phyloP scores from a whole-genome alignment of 2,888 invertebrate genomes.

The Acanthoscelides obtectus region DNA sequence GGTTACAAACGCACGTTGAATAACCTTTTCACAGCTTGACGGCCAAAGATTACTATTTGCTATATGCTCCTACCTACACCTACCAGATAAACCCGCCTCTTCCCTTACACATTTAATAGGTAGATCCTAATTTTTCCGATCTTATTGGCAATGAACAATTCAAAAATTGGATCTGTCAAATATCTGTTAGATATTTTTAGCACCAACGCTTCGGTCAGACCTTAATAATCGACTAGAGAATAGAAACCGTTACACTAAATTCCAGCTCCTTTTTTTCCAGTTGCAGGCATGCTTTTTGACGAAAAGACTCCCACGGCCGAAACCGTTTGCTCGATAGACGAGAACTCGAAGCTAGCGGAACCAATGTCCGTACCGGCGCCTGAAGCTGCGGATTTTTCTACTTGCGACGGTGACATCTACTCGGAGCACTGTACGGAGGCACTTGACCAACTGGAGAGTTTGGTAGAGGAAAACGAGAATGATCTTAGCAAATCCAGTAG shows the following conservation, averaged over 20 bases:
- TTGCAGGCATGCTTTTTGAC: slow-evolving; percentile 48
- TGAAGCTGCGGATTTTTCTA: slow-evolving; percentile 40
- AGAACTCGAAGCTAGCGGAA: slow-evolving; percentile 29
- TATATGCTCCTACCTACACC: too few relatives aligned
- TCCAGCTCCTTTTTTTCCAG: slow-evolving; percentile 31
- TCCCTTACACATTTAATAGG: too few relatives aligned
- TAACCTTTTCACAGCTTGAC: background rate
- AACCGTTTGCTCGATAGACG: slow-evolving; percentile 39
- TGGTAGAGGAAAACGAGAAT: slow-evolving; percentile 34
- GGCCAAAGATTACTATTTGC: too few relatives aligned
- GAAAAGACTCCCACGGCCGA: slow-evolving; percentile 49
- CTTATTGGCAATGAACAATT: too few relatives aligned
- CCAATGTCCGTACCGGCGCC: slow-evolving; percentile 34
- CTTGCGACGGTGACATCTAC: slow-evolving; percentile 42
- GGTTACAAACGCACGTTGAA: background rate
- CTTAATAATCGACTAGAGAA: too few relatives aligned
- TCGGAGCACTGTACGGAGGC: slow-evolving; percentile 44
- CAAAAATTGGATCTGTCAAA: too few relatives aligned
- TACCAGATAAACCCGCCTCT: too few relatives aligned
- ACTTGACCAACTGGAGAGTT: slow-evolving; percentile 41
- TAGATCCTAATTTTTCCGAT: too few relatives aligned
- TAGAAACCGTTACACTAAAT: too few relatives aligned
- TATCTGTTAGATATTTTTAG: too few relatives aligned
- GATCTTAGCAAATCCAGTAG: slow-evolving; percentile 14
- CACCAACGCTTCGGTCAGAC: too few relatives aligned